These are phyloP conservation scores for Mesembrinibis cayennensis DNA, from an alignment of 2,113 vertebrate species.

Conservation along the genomic window DNA sequence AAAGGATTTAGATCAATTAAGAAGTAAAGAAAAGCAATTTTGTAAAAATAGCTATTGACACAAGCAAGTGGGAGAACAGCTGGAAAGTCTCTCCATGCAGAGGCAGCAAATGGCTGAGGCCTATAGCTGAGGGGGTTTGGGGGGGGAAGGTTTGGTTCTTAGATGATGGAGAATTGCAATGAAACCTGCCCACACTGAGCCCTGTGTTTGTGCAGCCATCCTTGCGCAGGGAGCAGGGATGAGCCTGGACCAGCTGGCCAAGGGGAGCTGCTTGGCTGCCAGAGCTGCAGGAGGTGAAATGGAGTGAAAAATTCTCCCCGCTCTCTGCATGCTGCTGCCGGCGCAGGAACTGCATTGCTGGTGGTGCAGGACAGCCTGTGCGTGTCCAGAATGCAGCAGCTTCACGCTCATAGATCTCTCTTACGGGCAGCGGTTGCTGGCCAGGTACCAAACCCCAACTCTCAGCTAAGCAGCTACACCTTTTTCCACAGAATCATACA, in stretches of 20 bases:
- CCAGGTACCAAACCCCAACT: background rate
- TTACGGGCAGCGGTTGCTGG: background rate
- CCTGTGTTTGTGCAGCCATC: fast-evolving
- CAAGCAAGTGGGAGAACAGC: background rate
- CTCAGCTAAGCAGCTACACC: background rate
- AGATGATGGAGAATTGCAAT: background rate
- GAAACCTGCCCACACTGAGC: background rate
- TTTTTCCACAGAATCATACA: background rate
- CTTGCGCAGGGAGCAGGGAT: background rate
- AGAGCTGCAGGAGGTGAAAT: background rate
- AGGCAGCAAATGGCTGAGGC: background rate
- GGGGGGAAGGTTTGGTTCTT: background rate
- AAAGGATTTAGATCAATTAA: constrained; percentile 74
- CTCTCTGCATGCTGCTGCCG: fast-evolving
- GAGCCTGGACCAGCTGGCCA: fast-evolving
- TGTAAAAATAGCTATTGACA: constrained; percentile 58
- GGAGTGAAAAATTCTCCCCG: background rate
- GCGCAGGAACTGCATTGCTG: background rate
- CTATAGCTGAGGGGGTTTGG: background rate
- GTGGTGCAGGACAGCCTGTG: background rate
- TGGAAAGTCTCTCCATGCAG: background rate
- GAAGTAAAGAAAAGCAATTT: constrained; percentile 42
- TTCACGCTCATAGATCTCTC: fast-evolving
- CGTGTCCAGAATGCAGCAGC: background rate
- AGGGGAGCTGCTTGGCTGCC: background rate